These are phyloP conservation scores for Poeciliopsis turneri DNA, from an alignment of 2,797 vertebrate genomes.

Conservation along the genomic window DNA sequence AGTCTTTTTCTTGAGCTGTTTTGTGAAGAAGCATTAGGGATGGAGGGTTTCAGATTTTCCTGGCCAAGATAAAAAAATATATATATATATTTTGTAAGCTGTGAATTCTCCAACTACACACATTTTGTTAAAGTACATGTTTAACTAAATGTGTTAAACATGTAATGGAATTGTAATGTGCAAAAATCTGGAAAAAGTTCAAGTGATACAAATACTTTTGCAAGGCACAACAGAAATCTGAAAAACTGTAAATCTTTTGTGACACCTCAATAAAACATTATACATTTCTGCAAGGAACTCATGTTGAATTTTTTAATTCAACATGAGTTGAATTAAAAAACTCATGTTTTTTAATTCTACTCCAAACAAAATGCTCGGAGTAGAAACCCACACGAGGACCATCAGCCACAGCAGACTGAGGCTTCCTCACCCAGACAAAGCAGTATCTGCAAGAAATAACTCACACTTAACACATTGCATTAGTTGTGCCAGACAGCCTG, in stretches of 20 bases:
- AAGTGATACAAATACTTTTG: background rate
- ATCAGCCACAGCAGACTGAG: constrained; percentile 43
- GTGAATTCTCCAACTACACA: background rate
- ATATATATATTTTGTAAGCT: background rate
- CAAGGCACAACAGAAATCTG: background rate
- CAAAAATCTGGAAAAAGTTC: background rate
- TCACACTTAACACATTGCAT: constrained; percentile 46
- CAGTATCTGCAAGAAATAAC: constrained; percentile 46
- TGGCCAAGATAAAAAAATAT: too few species aligned
- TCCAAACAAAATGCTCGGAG: background rate
- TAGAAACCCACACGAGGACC: background rate
- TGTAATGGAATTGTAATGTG: too few species aligned
- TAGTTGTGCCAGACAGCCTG: constrained; percentile 49
- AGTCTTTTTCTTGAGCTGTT: background rate
- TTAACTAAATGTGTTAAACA: background rate
- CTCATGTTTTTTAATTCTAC: too few species aligned
- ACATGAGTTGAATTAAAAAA: too few species aligned
- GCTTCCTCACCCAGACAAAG: constrained; percentile 31
- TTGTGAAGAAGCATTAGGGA: background rate
- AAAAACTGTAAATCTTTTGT: background rate
- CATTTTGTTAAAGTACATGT: background rate
- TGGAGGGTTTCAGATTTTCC: background rate
- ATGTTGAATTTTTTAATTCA: background rate
- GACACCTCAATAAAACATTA: background rate
- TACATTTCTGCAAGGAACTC: background rate